phyloP scores from a whole-genome alignment of 2,888 invertebrate species.

The Lasioglossum calceatum region DNA sequence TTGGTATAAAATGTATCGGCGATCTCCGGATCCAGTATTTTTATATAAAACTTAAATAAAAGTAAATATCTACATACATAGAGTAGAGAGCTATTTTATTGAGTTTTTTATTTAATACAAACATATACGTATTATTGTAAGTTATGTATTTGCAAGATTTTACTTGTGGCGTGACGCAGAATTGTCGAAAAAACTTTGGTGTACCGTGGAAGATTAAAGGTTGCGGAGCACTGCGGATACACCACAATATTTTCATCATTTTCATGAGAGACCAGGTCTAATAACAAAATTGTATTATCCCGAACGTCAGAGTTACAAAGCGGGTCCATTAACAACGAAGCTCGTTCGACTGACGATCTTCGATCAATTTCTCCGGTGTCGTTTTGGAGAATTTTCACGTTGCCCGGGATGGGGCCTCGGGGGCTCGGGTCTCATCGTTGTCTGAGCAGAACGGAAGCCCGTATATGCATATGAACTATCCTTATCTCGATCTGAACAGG shows the following conservation, averaged over 20 bases:
- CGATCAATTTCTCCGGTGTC: conserved; percentile 11
- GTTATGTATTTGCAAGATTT: too few species aligned
- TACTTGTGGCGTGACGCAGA: too few species aligned
- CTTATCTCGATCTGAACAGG: conserved; percentile 57
- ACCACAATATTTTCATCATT: background rate
- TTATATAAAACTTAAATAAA: too few species aligned
- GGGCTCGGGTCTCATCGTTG: conserved; percentile 27
- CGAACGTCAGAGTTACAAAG: background rate
- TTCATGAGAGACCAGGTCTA: background rate
- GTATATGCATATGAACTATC: conserved; percentile 61
- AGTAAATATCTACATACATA: too few species aligned
- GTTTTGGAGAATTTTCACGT: conserved; percentile 42
- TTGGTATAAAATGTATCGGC: too few species aligned
- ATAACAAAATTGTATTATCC: background rate
- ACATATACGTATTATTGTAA: too few species aligned
- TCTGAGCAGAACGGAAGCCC: conserved; percentile 10
- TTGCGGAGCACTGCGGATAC: background rate
- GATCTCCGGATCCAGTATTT: too few species aligned
- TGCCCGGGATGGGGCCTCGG: conserved; percentile 1
- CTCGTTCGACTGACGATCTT: background rate
- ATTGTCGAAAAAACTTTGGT: too few species aligned
- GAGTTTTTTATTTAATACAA: too few species aligned
- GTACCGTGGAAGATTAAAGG: too few species aligned
- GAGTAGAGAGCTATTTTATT: too few species aligned
- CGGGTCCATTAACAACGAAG: background rate